Evolutionary conservation across 2,888 invertebrate species (phyloP), one percentile per base, ranked within the genome.

Genomic region (Drosophila fulvimacula): DNA sequence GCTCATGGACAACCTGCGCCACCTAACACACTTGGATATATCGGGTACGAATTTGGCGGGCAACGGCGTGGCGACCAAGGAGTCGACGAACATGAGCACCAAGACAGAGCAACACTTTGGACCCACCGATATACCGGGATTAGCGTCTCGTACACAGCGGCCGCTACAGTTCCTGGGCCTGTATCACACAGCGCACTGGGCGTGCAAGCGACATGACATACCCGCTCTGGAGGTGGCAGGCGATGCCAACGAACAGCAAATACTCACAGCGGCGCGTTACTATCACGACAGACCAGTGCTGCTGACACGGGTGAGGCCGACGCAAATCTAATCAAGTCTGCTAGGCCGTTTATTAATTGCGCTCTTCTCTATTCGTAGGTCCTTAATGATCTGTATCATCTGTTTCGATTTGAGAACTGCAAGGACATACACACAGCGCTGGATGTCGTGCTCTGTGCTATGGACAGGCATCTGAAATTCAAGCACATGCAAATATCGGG

Each of bases 1-100:
- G 79, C 93, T 99, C 39, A 95, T 98, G 13, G 93, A 94, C 56
- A 95, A 93, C 90, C 93, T 99, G 82, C 96, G 96, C 0, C 92
- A 95, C 56, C 93, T 99, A 67, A 94, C 95, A 44, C 97, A 97
- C 27, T 93, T 99, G 82, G 99, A 99, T 93, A 98, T 99, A 90
- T 98, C 98, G 5, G 98, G 98, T 15, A 99, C 99, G 19, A 98
- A 99, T 93, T 93, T 99, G 75, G 98, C 98, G 42, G 98, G 98
- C 15, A 95, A 95, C 59, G 97, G 97, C 51, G 95, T 96, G 30
- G 95, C 95, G 90, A 93, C 93, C 71, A 93, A 93, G 66, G 93
- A 93, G 62, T 90, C 91, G 5, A 89, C 86, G 21, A 88, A 79
- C 69, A 64, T 75, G 48, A 91, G 91, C 55, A 78, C 70, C 19